Evolutionary conservation across 1,140 invertebrate genomes (phyloP).

Genomic region (Pseudomyrmex sp.): DNA sequence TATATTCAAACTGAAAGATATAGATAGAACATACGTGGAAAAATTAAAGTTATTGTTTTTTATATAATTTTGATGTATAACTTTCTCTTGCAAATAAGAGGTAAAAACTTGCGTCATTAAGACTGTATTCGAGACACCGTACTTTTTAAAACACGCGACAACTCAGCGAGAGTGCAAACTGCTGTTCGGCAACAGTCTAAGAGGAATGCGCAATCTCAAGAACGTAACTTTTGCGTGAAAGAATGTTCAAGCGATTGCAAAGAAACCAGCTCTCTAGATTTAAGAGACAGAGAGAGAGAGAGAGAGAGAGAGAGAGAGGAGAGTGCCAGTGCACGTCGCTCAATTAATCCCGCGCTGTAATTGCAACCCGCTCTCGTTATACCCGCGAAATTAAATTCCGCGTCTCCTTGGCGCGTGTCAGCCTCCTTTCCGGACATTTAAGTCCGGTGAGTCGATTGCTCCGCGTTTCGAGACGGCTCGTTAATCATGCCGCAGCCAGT

Average conservation of each 20-base stretch:
- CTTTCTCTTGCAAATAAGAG: not conserved
- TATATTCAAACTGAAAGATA: not conserved
- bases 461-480: slow-evolving; percentile 45
- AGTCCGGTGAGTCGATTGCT: slow-evolving; percentile 48
- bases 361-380: slow-evolving; percentile 55
- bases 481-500: slow-evolving; percentile 48
- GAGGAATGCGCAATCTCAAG: slow-evolving; percentile 50
- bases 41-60: not conserved
- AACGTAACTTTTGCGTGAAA: slow-evolving; percentile 49
- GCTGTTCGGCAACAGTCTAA: slow-evolving; percentile 29
- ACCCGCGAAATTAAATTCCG: slow-evolving; percentile 54
- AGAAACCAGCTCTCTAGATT: slow-evolving; percentile 3
- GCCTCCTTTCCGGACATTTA: slow-evolving; percentile 42
- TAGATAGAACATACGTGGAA: not conserved
- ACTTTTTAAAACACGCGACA: slow-evolving; percentile 22
- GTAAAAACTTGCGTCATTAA: slow-evolving; percentile 19
- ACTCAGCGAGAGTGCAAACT: slow-evolving; percentile 26
- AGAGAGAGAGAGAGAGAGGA: not conserved
- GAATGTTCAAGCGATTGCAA: slow-evolving; percentile 49
- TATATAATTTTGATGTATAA: not conserved
- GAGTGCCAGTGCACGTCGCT: slow-evolving; percentile 17
- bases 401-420: slow-evolving; percentile 19
- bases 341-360: slow-evolving; percentile 52
- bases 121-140: not conserved
- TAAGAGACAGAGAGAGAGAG: not conserved